A percentile compares a stretch with the other conserved stretches of the same genome.
phyloP scores from a whole-genome alignment of 2,113 vertebrate genomes.

The Suricata suricatta region DNA sequence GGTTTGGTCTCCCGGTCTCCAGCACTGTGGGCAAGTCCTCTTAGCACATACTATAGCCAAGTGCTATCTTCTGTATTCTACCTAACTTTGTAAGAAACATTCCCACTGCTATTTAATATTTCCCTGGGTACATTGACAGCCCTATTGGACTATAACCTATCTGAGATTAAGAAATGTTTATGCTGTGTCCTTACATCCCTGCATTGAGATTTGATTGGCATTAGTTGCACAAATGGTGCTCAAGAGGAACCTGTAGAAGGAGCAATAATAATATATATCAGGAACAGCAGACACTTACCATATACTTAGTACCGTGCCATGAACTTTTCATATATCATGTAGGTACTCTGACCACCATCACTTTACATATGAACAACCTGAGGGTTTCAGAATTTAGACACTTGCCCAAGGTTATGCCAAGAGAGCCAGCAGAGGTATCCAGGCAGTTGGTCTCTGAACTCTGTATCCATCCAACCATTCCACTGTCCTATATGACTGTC shows the following conservation, averaged over 20 bases:
- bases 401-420: not conserved
- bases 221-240: not conserved
- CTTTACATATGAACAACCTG: not conserved
- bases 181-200: not conserved
- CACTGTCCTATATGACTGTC: rapidly evolving
- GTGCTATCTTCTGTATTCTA: not conserved
- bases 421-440: not conserved
- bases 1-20: no score
- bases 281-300: rapidly evolving
- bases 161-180: not conserved
- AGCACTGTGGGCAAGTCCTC: not conserved
- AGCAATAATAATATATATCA: rapidly evolving
- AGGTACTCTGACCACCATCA: not conserved
- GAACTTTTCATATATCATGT: not conserved
- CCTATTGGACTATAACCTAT: not conserved
- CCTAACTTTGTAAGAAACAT: not conserved
- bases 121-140: not conserved
- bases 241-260: not conserved
- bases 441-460: not conserved
- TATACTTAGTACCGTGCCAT: not conserved
- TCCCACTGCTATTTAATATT: not conserved
- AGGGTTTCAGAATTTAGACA: not conserved
- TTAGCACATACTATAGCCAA: not conserved
- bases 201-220: not conserved
- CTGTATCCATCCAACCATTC: not conserved